Conservation (phyloP, 2,797 vertebrate species). For the Rhinophrynus dorsalis region DNA sequence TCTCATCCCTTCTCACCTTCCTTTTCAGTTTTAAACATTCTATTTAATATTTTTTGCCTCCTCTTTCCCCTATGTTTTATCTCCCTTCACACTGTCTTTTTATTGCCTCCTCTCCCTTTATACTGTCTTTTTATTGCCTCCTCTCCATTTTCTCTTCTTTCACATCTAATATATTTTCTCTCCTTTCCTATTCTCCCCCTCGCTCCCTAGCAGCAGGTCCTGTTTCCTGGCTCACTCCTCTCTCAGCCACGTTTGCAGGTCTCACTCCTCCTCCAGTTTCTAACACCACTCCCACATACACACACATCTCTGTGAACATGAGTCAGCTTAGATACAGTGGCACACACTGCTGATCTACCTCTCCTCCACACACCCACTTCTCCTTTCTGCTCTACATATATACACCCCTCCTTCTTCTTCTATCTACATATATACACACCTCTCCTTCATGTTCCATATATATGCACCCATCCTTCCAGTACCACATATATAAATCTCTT, state of each 20-base stretch:
- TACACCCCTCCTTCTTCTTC: background rate
- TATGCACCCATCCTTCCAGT: too few relatives aligned
- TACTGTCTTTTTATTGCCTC: too few relatives aligned
- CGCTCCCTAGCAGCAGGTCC: slow-evolving; percentile 31
- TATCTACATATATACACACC: background rate
- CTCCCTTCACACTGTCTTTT: background rate
- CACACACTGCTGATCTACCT: slow-evolving; percentile 5
- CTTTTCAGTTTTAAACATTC: background rate
- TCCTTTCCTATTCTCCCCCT: background rate
- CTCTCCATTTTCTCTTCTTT: background rate
- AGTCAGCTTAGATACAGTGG: slow-evolving; percentile 26
- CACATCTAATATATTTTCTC: background rate
- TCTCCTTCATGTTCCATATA: too few relatives aligned
- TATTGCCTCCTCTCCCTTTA: background rate
- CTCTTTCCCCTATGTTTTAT: background rate
- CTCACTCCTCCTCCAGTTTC: slow-evolving; percentile 41
- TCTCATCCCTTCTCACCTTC: background rate
- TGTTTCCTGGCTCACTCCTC: slow-evolving; percentile 19
- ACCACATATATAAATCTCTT: too few relatives aligned
- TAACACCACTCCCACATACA: slow-evolving; percentile 27
- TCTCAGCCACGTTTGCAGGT: slow-evolving; percentile 49
- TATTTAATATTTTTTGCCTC: too few relatives aligned
- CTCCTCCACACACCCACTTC: background rate
- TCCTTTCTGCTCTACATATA: background rate
- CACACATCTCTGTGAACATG: slow-evolving; percentile 29